These are phyloP conservation scores for Euplexia lucipara DNA, from an alignment of 2,888 invertebrate species.

Conservation along the genomic window DNA sequence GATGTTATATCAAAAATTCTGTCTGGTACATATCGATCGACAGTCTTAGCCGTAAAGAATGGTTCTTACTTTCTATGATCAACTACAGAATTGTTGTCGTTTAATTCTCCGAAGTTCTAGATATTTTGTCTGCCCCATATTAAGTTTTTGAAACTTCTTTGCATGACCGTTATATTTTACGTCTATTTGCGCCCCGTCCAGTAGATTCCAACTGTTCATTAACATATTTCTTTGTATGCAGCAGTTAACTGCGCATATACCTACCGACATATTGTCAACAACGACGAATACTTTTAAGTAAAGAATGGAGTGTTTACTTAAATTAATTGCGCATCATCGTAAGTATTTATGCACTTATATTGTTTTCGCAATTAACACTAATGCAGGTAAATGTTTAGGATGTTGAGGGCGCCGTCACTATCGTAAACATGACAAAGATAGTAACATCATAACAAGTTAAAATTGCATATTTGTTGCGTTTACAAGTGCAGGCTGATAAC, in stretches of 20 bases:
- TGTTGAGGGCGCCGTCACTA: conserved; percentile 1
- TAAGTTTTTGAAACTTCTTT: conserved; percentile 22
- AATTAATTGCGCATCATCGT: conserved; percentile 41
- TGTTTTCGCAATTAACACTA: conserved; percentile 18
- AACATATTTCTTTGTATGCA: conserved; percentile 44
- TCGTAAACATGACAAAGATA: conserved; percentile 5
- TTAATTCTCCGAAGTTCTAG: neutral
- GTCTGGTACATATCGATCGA: neutral
- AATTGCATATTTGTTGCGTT: conserved; percentile 16
- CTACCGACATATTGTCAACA: conserved; percentile 35
- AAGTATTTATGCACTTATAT: conserved; percentile 27
- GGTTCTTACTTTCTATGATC: neutral
- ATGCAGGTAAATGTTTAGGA: conserved; percentile 31
- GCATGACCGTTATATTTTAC: conserved; percentile 18
- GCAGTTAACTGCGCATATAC: conserved; percentile 42
- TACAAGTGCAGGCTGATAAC: conserved; percentile 17
- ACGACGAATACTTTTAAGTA: conserved; percentile 41
- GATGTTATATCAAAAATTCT: conserved; percentile 9
- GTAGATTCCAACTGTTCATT: conserved; percentile 37
- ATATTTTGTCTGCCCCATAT: neutral
- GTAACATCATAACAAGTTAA: neutral
- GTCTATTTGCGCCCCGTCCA: conserved; percentile 14
- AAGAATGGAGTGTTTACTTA: conserved; percentile 50
- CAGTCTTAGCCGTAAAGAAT: neutral
- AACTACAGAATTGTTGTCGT: neutral